phyloP scores from a whole-genome alignment of 2,888 invertebrate genomes.

The Drosophila borborema region DNA sequence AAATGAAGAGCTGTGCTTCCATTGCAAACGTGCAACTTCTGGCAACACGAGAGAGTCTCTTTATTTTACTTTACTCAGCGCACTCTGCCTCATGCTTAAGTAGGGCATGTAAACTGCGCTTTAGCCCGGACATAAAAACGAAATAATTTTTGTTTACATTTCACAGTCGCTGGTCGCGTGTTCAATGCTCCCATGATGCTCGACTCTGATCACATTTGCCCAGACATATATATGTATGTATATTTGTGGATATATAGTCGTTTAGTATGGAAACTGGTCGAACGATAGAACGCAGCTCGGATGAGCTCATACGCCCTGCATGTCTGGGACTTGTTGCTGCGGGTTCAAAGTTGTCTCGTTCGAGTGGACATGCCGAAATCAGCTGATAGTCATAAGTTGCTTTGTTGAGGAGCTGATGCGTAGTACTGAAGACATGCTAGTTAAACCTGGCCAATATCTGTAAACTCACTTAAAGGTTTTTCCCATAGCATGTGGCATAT shows the following conservation, averaged over 20 bases:
- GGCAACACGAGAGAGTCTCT: conserved; percentile 16
- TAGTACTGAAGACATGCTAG: not conserved
- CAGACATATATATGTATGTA: conserved; percentile 1
- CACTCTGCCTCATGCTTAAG: conserved; percentile 31
- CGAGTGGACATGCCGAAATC: conserved; percentile 51
- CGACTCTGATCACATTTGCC: conserved; percentile 26
- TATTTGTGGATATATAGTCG: conserved; percentile 25
- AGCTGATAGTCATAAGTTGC: conserved; percentile 48
- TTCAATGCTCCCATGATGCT: conserved; percentile 49
- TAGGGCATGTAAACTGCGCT: conserved; percentile 70
- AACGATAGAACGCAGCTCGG: conserved; percentile 39
- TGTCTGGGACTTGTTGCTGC: not conserved
- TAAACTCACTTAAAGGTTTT: conserved; percentile 18
- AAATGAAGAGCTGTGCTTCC: conserved; percentile 1
- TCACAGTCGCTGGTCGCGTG: conserved; percentile 71
- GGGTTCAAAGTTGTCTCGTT: conserved; percentile 29
- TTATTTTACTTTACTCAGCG: not conserved
- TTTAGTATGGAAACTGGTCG: conserved; percentile 35
- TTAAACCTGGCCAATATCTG: not conserved
- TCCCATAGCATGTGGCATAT: conserved; percentile 3
- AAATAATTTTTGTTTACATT: conserved; percentile 56
- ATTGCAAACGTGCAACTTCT: conserved; percentile 14
- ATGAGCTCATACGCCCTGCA: conserved; percentile 59
- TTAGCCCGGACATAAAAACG: conserved; percentile 47
- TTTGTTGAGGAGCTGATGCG: conserved; percentile 17